Base-by-base conservation (phyloP, 2,888 invertebrate genomes). In the Entomobrya proxima region DNA sequence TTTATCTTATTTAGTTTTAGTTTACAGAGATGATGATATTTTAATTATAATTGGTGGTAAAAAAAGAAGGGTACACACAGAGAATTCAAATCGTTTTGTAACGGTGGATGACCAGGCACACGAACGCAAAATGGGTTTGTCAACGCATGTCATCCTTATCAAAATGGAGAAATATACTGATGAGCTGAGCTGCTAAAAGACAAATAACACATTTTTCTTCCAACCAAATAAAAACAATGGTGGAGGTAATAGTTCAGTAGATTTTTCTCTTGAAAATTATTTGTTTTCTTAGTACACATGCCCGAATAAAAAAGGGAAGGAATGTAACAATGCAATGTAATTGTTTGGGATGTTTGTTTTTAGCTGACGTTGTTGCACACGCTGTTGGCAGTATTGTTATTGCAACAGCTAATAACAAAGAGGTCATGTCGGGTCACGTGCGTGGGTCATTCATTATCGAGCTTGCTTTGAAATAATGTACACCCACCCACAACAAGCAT, bases 351-450 rank as follows among this genome's bases (percentile, higher is more conserved):
- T 64, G 35, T 35, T 32, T 35, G 18, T 67, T 40, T n/a, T n/a
- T n/a, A n/a, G n/a, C n/a, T n/a, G n/a, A n/a, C n/a, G n/a, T n/a
- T n/a, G n/a, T n/a, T n/a, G n/a, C n/a, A n/a, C n/a, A n/a, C n/a
- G n/a, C n/a, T n/a, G n/a, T n/a, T n/a, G n/a, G n/a, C n/a, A n/a
- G 40, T 32, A 5, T 2, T 32, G n/a, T 40, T 67, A 24, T 9
- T 67, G 67, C 67, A 67, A 67, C 21, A 13, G 2, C 52, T 15
- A 37, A 37, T 21, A 50, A 35, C 52, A 79, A 79, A n/a, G 67
- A 67, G 78, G 78, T 79, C 78, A 79, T 67, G 67, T 79, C 61
- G 24, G 67, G 78, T 79, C 78, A 79, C 78, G 78, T 79, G 78
- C 78, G 78, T 79, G 78, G 67, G 78, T 64, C 67, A 61, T 79